A percentile compares a stretch with the other conserved stretches of the same genome.
Conservation (phyloP, 2,888 invertebrate genomes). For the Andrena bucephala region DNA sequence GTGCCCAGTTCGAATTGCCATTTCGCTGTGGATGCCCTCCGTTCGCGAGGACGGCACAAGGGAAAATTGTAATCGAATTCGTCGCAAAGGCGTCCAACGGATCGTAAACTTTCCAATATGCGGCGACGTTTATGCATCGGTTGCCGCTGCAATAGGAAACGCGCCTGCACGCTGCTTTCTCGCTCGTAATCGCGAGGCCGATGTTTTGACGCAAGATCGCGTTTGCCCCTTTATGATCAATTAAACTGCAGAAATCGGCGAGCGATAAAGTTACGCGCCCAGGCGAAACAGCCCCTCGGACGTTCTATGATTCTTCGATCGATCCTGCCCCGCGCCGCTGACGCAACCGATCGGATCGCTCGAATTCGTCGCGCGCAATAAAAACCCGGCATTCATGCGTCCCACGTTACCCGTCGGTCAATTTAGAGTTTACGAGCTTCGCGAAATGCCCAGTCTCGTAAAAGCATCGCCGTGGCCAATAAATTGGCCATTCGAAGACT, state of each 20-base stretch:
- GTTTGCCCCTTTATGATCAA: neutral
- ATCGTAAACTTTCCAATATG: constrained; percentile 41
- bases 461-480: neutral
- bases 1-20: neutral
- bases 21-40: constrained; percentile 1
- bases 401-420: neutral
- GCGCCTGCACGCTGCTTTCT: neutral
- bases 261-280: neutral
- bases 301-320: neutral
- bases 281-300: neutral
- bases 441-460: neutral
- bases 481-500: neutral
- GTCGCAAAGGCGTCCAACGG: neutral
- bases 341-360: neutral
- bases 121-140: constrained; percentile 27
- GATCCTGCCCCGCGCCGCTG: too few species aligned
- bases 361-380: neutral
- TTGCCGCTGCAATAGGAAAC: constrained; percentile 6
- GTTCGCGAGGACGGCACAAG: constrained; percentile 18
- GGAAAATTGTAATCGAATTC: constrained; percentile 40
- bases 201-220: neutral
- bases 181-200: neutral
- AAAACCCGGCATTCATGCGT: neutral
- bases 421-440: neutral
- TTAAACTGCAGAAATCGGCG: neutral